Conservation (phyloP, 1,140 invertebrate genomes). For the Phthorimaea operculella region DNA sequence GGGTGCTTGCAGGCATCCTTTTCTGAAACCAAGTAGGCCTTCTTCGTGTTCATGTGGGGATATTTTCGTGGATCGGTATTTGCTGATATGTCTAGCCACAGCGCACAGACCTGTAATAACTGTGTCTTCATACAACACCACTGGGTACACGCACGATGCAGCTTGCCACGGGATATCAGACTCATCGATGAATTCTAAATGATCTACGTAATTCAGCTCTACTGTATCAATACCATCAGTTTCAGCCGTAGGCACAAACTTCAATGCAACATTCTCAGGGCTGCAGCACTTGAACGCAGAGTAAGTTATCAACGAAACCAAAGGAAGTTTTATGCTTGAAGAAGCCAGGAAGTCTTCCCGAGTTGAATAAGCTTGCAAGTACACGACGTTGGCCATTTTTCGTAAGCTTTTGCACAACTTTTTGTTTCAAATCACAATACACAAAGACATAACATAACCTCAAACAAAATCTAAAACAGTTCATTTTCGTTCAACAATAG, state of each 20-base stretch:
- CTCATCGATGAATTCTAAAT: conserved; percentile 20
- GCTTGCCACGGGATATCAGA: conserved; percentile 47
- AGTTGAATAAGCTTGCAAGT: conserved; percentile 25
- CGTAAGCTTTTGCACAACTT: no score
- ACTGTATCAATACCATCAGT: conserved; percentile 12
- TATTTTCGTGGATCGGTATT: conserved; percentile 32
- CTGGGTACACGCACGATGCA: conserved; percentile 70
- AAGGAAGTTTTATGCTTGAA: conserved; percentile 25
- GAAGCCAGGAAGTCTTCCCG: conserved; percentile 18
- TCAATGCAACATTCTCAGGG: conserved; percentile 30
- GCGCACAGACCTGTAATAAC: conserved; percentile 77
- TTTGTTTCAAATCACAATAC: no score
- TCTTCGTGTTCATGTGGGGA: conserved; percentile 53
- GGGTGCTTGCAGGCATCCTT: conserved; percentile 81
- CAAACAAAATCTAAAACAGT: background rate
- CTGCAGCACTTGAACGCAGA: conserved; percentile 56
- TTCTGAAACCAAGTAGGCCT: conserved; percentile 79
- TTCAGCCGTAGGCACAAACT: conserved; percentile 28
- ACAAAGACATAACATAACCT: no score
- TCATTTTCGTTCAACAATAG: background rate
- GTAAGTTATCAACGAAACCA: conserved; percentile 56
- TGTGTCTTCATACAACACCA: conserved; percentile 69
- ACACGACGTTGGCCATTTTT: conserved; percentile 11
- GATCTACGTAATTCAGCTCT: conserved; percentile 21
- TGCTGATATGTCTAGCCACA: conserved; percentile 75